These are phyloP conservation scores for Glossophaga mutica DNA, from an alignment of 2,797 vertebrate genomes.

Conservation along the genomic window DNA sequence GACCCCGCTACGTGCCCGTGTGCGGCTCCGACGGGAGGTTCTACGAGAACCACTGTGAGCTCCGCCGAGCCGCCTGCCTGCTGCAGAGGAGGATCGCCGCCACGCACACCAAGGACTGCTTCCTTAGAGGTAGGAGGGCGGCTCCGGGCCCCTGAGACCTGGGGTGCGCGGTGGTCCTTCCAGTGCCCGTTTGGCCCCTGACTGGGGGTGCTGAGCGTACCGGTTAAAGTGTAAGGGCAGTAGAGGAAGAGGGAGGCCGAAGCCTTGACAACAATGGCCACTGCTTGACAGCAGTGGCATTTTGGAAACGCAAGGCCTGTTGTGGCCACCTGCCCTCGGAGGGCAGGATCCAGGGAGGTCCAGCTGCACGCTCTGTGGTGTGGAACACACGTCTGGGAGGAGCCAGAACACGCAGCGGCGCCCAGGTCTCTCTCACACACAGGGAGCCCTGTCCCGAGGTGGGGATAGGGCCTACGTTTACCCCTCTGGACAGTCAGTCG, in stretches of 20 bases:
- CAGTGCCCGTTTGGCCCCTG: neutral
- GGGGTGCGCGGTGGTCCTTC: neutral
- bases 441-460: neutral
- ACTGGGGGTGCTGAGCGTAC: neutral
- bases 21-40: conserved; percentile 95
- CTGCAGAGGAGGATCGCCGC: conserved; percentile 88
- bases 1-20: conserved; percentile 90
- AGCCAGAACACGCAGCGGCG: fast-evolving
- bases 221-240: neutral
- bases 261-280: too few species aligned
- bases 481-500: neutral
- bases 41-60: conserved; percentile 96
- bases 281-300: neutral
- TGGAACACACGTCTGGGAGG: neutral
- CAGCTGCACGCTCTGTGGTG: too few species aligned
- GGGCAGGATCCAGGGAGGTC: too few species aligned
- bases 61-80: conserved; percentile 92
- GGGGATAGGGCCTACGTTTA: too few species aligned
- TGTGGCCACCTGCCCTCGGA: neutral
- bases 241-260: neutral
- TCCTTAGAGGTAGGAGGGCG: conserved; percentile 93
- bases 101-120: conserved; percentile 94
- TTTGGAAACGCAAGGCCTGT: fast-evolving
- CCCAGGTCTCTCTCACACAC: neutral
- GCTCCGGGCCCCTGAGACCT: neutral